Evolutionary conservation across 2,888 invertebrate species (phyloP), one percentile per base, ranked within the genome.

Genomic region (Drosophila ustulata): DNA sequence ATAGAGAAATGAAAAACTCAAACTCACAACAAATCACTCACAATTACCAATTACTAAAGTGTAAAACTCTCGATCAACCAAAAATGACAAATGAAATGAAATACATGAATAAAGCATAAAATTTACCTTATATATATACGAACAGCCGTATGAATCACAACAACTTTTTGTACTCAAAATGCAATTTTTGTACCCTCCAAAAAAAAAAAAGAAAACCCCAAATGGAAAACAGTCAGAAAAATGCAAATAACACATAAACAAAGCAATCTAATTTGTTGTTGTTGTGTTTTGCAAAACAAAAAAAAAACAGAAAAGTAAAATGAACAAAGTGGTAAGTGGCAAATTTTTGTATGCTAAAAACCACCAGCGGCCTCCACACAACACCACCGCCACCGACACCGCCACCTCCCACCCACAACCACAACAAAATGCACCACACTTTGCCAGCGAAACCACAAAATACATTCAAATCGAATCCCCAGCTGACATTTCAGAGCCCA

Each of bases 251-350:
- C 57, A 58, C 59, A 66, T 45, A 32, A 59, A 53, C 66, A 63
- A 56, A 25, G 46, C 50, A 64, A 64, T 67, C 62, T 23, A 8
- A 55, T 65, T 71, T 75, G 67, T 65, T 78, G 64, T 75, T 71
- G 65, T 78, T 76, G 74, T 75, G 67, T 64, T 78, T 74, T 71
- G 68, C 73, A 73, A 74, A 41, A 49, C 28, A 49, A 28, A 30
- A 28, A 7, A 13, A 46, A 25, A 26, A 28, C 43, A 45, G 9
- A 56, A 30, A 28, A 7, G 8, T 34, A 25, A 26, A 28, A 43
- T 34, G 9, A 56, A 61, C 58, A 70, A 68, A 59, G 82, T 89
- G 89, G 89, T 89, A 89, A 89, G 89, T 89, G 89, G 82, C 77
- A 78, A 88, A 71, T 75, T 85, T 80, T 85, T 79, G 71, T 80